These are phyloP conservation scores for Centrocercus urophasianus DNA, from an alignment of 2,113 vertebrate genomes.

Conservation along the genomic window DNA sequence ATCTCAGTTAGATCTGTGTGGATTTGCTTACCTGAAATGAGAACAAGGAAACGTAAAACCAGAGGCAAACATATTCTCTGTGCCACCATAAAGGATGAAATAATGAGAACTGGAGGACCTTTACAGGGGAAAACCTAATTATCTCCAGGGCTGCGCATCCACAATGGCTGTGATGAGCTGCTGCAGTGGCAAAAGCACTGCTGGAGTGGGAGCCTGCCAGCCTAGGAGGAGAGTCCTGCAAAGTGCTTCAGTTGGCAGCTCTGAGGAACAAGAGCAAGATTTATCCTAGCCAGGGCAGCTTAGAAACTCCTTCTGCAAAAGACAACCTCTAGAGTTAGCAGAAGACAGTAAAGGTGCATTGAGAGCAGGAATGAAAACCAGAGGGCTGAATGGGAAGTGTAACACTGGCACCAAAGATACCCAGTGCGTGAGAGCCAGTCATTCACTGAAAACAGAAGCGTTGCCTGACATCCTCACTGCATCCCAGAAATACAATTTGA, in stretches of 20 bases:
- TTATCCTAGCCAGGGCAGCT: not conserved
- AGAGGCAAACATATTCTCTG: not conserved
- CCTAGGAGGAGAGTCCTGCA: not conserved
- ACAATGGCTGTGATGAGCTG: not conserved
- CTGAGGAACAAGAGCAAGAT: not conserved
- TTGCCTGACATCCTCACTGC: not conserved
- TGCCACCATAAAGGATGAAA: not conserved
- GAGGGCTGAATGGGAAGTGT: not conserved
- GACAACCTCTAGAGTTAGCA: not conserved
- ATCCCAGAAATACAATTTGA: not conserved
- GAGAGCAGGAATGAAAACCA: constrained; percentile 8
- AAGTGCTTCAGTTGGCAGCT: not conserved
- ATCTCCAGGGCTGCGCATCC: not conserved
- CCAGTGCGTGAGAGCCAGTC: not conserved
- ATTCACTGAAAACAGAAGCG: not conserved
- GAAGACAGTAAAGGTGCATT: not conserved
- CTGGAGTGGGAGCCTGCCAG: not conserved
- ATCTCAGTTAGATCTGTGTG: not conserved
- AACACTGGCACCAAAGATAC: not conserved
- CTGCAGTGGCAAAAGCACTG: not conserved
- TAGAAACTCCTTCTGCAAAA: not conserved
- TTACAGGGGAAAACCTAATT: not conserved
- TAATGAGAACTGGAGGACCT: rapidly evolving
- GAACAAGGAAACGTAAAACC: not conserved
- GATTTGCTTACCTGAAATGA: not conserved